Evolutionary conservation across 2,797 vertebrate genomes (phyloP).

Genomic region (Taenioides sp.): DNA sequence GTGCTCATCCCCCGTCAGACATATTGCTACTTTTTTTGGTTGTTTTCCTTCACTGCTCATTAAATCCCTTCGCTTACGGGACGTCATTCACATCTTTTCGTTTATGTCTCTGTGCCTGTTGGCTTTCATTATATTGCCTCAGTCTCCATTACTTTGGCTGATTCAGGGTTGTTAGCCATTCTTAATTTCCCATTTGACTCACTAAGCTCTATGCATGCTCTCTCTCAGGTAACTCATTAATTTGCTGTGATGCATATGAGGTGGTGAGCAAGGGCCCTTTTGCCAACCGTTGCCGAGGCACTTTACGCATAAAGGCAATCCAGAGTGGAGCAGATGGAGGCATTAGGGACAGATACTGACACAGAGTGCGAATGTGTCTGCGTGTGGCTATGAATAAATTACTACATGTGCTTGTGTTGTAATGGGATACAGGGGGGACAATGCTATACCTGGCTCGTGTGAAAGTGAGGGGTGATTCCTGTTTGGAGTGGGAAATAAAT

Average conservation of each 20-base stretch:
- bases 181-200: constrained; percentile 78
- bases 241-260: constrained; percentile 77
- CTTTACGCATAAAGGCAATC: constrained; percentile 73
- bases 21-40: not conserved
- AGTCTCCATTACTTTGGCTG: constrained; percentile 69
- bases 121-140: constrained; percentile 46
- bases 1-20: not conserved
- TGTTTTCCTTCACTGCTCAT: constrained; percentile 23
- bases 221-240: constrained; percentile 81
- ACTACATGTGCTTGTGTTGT: constrained; percentile 30
- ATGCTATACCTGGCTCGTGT: constrained; percentile 18
- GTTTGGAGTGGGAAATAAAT: constrained; percentile 5
- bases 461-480: constrained; percentile 2
- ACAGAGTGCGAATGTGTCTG: constrained; percentile 48
- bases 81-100: constrained; percentile 12
- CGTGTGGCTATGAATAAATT: constrained; percentile 54
- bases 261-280: constrained; percentile 62
- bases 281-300: constrained; percentile 73
- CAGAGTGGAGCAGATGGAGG: constrained; percentile 75
- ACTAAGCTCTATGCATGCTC: constrained; percentile 69
- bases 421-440: constrained; percentile 26
- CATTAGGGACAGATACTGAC: constrained; percentile 72
- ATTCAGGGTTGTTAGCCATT: constrained; percentile 77
- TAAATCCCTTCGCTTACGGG: constrained; percentile 25
- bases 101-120: constrained; percentile 47